Conservation (phyloP, 2,113 vertebrate genomes). For the Sorex fumeus region DNA sequence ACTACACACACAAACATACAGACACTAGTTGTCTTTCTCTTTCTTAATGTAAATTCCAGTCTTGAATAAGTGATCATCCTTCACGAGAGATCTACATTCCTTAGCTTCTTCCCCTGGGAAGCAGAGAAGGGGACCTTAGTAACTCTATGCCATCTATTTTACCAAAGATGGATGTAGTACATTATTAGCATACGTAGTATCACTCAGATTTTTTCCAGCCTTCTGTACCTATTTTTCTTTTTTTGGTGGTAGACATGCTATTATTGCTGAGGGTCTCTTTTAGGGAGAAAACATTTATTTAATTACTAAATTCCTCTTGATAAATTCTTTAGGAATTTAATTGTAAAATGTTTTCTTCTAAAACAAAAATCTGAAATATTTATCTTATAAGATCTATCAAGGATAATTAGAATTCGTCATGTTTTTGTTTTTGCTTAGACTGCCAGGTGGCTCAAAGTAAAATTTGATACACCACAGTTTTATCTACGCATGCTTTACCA, state of each 20-base stretch:
- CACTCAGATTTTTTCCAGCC: background rate
- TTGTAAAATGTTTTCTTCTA: slow-evolving; percentile 28
- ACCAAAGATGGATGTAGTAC: background rate
- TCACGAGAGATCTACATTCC: background rate
- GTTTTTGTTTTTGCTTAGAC: slow-evolving; percentile 60
- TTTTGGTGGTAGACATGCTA: background rate
- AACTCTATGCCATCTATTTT: background rate
- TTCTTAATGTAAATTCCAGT: background rate
- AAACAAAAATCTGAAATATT: slow-evolving; percentile 22
- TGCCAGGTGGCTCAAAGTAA: slow-evolving; percentile 68
- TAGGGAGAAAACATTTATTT: background rate
- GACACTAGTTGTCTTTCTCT: background rate
- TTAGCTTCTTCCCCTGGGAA: background rate
- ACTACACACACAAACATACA: no score
- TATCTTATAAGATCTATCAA: slow-evolving; percentile 53
- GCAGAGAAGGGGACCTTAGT: no score
- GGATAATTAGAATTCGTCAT: slow-evolving; percentile 60
- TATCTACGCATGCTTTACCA: background rate
- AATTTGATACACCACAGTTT: slow-evolving; percentile 43
- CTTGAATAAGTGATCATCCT: background rate
- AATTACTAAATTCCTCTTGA: background rate
- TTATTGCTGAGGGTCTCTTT: background rate
- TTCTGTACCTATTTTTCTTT: slow-evolving; percentile 14
- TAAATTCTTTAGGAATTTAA: background rate
- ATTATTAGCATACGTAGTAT: background rate